phyloP scores from a whole-genome alignment of 2,113 vertebrate species.

The Saimiri boliviensis region DNA sequence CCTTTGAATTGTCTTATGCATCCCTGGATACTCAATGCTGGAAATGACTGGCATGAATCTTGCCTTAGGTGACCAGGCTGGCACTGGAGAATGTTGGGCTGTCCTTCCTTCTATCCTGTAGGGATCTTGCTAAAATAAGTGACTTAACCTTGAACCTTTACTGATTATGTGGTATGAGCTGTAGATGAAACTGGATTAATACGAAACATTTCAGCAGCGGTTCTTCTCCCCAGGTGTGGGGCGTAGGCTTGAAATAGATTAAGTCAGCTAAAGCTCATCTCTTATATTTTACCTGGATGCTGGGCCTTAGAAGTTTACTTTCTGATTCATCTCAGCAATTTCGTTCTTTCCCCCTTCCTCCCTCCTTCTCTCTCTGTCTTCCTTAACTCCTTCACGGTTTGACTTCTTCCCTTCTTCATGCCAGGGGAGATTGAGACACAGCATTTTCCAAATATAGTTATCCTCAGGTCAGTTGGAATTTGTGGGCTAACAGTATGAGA shows the following conservation, averaged over 20 bases:
- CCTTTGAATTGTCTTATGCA: neutral
- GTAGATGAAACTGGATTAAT: neutral
- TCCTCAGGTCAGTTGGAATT: neutral
- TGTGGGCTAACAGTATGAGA: neutral
- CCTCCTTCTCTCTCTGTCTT: neutral
- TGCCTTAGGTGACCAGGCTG: neutral
- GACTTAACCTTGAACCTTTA: neutral
- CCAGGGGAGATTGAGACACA: neutral
- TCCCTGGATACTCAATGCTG: neutral
- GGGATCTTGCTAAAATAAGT: neutral
- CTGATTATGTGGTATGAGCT: neutral
- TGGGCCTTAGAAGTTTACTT: neutral
- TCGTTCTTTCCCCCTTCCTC: neutral
- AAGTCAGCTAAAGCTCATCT: neutral
- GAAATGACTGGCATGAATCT: neutral
- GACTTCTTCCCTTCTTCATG: neutral
- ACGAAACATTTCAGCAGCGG: neutral
- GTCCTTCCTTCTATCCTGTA: neutral
- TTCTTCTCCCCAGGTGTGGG: neutral
- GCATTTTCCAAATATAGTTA: neutral
- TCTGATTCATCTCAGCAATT: neutral
- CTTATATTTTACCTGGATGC: neutral
- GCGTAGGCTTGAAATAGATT: neutral
- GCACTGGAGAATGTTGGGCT: neutral
- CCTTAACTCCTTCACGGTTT: neutral